phyloP scores from a whole-genome alignment of 1,140 invertebrate genomes.

The Drosophila sp. region DNA sequence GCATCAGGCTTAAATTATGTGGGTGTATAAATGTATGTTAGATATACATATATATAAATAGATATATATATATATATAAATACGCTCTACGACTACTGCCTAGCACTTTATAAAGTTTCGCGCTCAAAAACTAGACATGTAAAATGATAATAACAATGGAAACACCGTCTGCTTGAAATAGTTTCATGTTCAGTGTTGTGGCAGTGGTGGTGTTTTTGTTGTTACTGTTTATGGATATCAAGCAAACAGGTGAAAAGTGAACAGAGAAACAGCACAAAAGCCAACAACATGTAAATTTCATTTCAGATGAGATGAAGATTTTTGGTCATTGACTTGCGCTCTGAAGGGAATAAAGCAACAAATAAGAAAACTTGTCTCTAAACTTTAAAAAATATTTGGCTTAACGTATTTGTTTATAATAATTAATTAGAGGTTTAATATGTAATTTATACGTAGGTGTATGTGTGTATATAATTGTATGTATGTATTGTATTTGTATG shows the following conservation, averaged over 20 bases:
- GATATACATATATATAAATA: conserved; percentile 9
- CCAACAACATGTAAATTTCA: conserved; percentile 30
- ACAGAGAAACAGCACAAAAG: conserved; percentile 6
- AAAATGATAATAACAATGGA: conserved; percentile 15
- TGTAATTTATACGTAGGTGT: conserved; percentile 74
- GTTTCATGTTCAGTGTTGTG: conserved; percentile 36
- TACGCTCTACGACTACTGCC: conserved; percentile 32
- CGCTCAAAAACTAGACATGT: conserved; percentile 29
- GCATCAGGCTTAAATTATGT: conserved; percentile 42
- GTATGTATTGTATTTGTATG: conserved; percentile 21
- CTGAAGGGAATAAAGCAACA: conserved; percentile 11
- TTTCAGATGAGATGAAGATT: neutral
- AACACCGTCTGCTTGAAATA: conserved; percentile 37
- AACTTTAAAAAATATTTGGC: conserved; percentile 73
- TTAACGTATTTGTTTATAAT: conserved; percentile 79
- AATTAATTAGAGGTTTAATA: conserved; percentile 73
- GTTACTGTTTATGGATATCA: conserved; percentile 24
- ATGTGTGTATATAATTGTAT: conserved; percentile 38
- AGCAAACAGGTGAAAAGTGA: conserved; percentile 19
- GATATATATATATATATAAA: conserved; percentile 11
- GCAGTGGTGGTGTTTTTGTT: conserved; percentile 42
- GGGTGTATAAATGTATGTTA: conserved; percentile 14
- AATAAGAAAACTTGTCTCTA: conserved; percentile 54
- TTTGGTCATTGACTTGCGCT: conserved; percentile 7
- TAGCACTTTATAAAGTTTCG: conserved; percentile 71